A percentile compares a stretch with the other conserved stretches of the same genome.
phyloP scores from a whole-genome alignment of 2,888 invertebrate genomes.

The Anaspis maculata region DNA sequence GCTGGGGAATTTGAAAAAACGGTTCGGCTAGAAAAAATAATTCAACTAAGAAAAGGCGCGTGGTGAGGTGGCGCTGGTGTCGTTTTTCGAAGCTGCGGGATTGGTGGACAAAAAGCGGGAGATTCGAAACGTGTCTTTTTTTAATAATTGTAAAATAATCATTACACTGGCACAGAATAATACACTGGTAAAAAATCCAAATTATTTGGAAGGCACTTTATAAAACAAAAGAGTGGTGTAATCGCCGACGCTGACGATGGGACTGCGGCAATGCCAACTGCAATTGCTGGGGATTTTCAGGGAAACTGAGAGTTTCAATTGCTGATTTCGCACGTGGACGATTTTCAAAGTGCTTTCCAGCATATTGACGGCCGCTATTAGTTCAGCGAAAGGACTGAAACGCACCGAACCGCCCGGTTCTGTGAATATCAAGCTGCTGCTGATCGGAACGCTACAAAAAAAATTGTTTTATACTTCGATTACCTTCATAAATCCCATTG shows the following conservation, averaged over 20 bases:
- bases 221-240: slow-evolving; percentile 55
- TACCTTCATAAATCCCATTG: too few relatives aligned
- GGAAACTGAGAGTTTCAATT: slow-evolving; percentile 46
- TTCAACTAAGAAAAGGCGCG: too few relatives aligned
- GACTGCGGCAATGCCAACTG: slow-evolving; percentile 55
- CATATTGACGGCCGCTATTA: slow-evolving; percentile 58
- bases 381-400: slow-evolving; percentile 55
- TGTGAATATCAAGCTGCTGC: slow-evolving; percentile 52
- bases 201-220: slow-evolving; percentile 37
- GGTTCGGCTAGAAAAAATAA: too few relatives aligned
- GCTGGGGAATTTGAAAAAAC: too few relatives aligned
- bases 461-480: slow-evolving; percentile 2
- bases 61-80: too few relatives aligned
- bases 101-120: too few relatives aligned
- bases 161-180: too few relatives aligned
- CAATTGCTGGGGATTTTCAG: slow-evolving; percentile 51
- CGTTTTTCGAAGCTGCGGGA: too few relatives aligned
- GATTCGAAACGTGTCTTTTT: too few relatives aligned
- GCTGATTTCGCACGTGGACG: slow-evolving; percentile 49
- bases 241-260: slow-evolving; percentile 51
- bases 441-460: slow-evolving; percentile 49
- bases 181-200: too few relatives aligned
- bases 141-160: too few relatives aligned
- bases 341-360: slow-evolving; percentile 60
- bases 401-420: slow-evolving; percentile 55